Base-by-base conservation (phyloP, 2,888 invertebrate species). In the Matsumyia berberina region DNA sequence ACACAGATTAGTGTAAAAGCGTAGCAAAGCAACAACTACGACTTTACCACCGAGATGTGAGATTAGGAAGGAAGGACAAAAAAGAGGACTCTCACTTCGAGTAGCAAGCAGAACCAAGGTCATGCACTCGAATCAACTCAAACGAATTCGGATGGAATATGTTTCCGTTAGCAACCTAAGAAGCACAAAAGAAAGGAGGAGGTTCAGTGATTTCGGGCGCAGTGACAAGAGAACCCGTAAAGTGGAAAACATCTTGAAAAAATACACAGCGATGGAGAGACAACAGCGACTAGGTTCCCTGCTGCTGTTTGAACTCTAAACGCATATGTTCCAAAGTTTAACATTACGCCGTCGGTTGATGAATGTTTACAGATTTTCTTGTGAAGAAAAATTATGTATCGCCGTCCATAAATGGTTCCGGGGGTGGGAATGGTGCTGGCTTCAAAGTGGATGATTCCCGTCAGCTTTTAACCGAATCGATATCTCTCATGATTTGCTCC, bases 71-170 rank as follows among this genome's bases (percentile, higher is more conserved):
- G 31, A 37, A 11, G 4, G 5, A 4, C 53, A 51, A 37, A 60
- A 51, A 53, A 42, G 35, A 72, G 39, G 51, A 70, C 66, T 72
- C 76, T 69, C 74, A 66, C 70, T 46, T 73, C 42, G 35, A 70
- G 60, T 66, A 72, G 58, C 51, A 77, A 66, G 39, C 67, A 77
- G 49, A 72, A 60, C 77, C 82, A 82, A 82, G 82, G 82, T 82
- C 82, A 66, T 77, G 77, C 66, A 77, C 82, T 82, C 51, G 77
- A 72, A 82, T 51, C 66, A 76, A 70, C 70, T 57, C 76, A 69
- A 76, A 60, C 77, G 70, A 70, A 72, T 72, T 62, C 39, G 60
- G 60, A 66, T 76, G 46, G 62, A 81, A 69, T 46, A 55, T 66
- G 55, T 55, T 66, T 74, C 57, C 66, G 37, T 74, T 57, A 33